Evolutionary conservation across 1,140 invertebrate species (phyloP).

Genomic region (Drosophila gunungcola): DNA sequence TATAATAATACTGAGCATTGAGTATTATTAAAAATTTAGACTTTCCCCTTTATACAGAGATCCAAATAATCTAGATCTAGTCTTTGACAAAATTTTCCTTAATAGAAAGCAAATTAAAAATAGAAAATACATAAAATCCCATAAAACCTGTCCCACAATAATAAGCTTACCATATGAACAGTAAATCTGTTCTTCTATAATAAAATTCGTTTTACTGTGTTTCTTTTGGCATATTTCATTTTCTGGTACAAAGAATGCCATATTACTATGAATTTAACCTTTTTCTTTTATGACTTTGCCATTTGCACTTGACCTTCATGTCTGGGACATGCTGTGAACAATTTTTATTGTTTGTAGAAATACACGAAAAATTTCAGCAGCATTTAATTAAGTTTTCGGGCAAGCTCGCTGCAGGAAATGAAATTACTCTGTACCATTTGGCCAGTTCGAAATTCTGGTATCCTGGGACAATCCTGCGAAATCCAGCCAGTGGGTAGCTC

Average conservation of each 20-base stretch:
- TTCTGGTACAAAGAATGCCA: neutral
- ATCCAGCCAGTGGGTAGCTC: slow-evolving; percentile 15
- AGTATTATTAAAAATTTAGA: too few species aligned
- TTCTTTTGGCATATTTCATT: neutral
- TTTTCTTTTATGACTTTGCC: slow-evolving; percentile 13
- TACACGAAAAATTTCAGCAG: slow-evolving; percentile 24
- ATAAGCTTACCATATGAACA: neutral
- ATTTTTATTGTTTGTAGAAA: slow-evolving; percentile 7
- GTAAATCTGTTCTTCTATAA: too few species aligned
- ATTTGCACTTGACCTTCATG: slow-evolving; percentile 35
- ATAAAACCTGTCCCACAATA: too few species aligned
- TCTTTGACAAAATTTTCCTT: too few species aligned
- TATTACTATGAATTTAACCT: slow-evolving; percentile 7
- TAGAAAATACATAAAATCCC: too few species aligned
- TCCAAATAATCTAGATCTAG: too few species aligned
- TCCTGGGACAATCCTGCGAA: slow-evolving; percentile 1
- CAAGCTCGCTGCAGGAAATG: slow-evolving; percentile 37
- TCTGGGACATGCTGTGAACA: slow-evolving; percentile 8
- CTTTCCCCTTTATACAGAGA: too few species aligned
- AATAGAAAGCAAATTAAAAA: too few species aligned
- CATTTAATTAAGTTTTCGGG: slow-evolving; percentile 65
- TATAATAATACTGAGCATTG: too few species aligned
- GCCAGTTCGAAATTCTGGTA: slow-evolving; percentile 10
- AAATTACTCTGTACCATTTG: slow-evolving; percentile 40
- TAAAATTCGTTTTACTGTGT: neutral